A percentile compares a stretch with the other conserved stretches of the same genome.
Conservation (phyloP, 2,113 vertebrate species). For the Myxocyprinus asiaticus region DNA sequence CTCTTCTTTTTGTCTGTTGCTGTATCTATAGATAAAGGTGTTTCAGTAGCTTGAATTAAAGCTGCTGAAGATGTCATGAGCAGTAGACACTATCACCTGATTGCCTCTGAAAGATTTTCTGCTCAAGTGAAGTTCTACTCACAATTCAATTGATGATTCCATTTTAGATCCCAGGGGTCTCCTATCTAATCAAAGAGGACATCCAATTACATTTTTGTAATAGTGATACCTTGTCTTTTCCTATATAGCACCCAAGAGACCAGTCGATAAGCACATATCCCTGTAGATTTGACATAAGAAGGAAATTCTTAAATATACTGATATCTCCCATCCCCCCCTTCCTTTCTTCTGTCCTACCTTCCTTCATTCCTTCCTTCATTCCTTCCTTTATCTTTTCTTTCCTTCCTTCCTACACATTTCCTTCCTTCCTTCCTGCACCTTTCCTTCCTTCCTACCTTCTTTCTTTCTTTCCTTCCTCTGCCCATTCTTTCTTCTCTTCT, state of each 20-base stretch:
- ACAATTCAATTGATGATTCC: constrained; percentile 27
- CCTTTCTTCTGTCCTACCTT: too few species aligned
- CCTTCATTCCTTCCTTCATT: too few species aligned
- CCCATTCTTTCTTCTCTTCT: too few species aligned
- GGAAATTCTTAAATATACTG: too few species aligned
- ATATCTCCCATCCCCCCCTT: too few species aligned
- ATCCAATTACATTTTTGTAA: constrained; percentile 2
- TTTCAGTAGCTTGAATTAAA: constrained; percentile 22
- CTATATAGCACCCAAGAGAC: constrained; percentile 13
- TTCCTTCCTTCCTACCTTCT: too few species aligned
- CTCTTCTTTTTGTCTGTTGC: too few species aligned
- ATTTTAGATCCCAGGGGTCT: constrained; percentile 23
- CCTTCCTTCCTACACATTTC: too few species aligned
- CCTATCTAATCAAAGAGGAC: constrained; percentile 26
- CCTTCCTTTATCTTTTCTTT: too few species aligned
- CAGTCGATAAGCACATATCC: background rate
- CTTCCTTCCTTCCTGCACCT: too few species aligned
- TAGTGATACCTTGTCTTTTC: constrained; percentile 27
- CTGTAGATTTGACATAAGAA: constrained; percentile 11
- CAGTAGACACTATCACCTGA: constrained; percentile 5
- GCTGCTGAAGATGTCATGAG: background rate
- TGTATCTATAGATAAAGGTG: constrained; percentile 3
- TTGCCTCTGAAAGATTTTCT: background rate
- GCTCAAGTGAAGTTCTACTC: constrained; percentile 23
- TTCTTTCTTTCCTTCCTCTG: too few species aligned